These are phyloP conservation scores for Pentamera pediparva DNA, from an alignment of 53 echinoderm and acorn worm species.

Conservation along the genomic window DNA sequence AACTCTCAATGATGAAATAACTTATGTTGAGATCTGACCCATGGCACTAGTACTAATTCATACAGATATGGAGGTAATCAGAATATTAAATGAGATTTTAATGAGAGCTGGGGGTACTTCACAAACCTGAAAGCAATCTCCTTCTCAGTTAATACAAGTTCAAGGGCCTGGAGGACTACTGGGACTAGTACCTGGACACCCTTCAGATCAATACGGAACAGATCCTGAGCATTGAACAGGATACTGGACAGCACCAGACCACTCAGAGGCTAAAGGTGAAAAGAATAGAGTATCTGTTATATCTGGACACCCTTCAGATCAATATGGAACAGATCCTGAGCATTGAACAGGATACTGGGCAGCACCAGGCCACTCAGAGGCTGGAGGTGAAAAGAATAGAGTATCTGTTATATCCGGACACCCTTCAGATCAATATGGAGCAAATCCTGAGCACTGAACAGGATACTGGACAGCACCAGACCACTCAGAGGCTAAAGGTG, in stretches of 20 bases:
- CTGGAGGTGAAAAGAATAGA: conserved; percentile 30
- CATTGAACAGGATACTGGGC: conserved; percentile 87
- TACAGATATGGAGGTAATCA: too few species aligned
- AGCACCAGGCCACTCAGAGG: conserved; percentile 85
- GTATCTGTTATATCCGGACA: conserved; percentile 61
- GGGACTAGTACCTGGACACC: conserved; percentile 92
- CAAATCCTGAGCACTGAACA: conserved; percentile 80
- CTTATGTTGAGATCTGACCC: too few species aligned
- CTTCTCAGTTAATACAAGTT: conserved; percentile 80
- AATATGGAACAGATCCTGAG: conserved; percentile 75
- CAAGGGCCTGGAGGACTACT: conserved; percentile 75
- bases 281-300: neutral
- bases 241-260: conserved; percentile 91
- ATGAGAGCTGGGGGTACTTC: too few species aligned
- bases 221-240: conserved; percentile 77
- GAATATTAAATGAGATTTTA: too few species aligned
- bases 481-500: conserved; percentile 73
- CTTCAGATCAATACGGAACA: conserved; percentile 86
- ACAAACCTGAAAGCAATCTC: conserved; percentile 77
- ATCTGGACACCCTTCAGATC: conserved; percentile 94
- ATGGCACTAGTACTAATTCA: too few species aligned
- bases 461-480: conserved; percentile 83
- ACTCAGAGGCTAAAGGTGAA: conserved; percentile 63
- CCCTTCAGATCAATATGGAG: conserved; percentile 91
- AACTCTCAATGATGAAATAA: neutral